A percentile compares a stretch with the other conserved stretches of the same genome.
phyloP scores from a whole-genome alignment of 2,113 vertebrate genomes.

The Dicaeum eximium region DNA sequence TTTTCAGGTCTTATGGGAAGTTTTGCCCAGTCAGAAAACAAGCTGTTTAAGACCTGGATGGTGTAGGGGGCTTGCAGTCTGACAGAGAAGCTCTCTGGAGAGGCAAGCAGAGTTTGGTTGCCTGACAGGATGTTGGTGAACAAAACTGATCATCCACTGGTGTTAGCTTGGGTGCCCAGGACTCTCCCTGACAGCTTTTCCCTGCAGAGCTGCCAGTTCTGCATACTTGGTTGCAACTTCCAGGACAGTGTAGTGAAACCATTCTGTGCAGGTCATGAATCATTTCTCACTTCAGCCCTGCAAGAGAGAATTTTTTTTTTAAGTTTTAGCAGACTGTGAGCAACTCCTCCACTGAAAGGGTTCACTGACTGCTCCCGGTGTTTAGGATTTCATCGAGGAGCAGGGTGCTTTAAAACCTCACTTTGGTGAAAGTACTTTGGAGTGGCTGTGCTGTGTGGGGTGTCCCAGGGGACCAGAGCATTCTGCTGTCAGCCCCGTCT shows the following conservation, averaged over 20 bases:
- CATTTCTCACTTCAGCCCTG: neutral
- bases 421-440: neutral
- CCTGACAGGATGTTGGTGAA: neutral
- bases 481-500: neutral
- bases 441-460: neutral
- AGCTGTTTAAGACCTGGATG: neutral
- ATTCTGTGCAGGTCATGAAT: neutral
- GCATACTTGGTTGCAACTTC: neutral
- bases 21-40: neutral
- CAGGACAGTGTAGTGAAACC: neutral
- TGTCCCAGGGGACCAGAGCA: neutral
- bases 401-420: neutral
- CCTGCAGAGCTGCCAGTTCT: neutral
- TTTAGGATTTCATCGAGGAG: neutral
- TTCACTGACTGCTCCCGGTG: rapidly evolving
- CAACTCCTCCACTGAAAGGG: neutral
- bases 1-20: neutral
- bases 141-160: neutral
- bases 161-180: too few species aligned
- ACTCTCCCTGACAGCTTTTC: neutral
- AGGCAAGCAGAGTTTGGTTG: neutral
- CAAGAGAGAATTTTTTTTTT: neutral
- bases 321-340: neutral
- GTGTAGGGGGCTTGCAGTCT: neutral
- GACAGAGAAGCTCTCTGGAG: neutral